Conservation (phyloP, 2,888 invertebrate species). For the Cyaniris semiargus region DNA sequence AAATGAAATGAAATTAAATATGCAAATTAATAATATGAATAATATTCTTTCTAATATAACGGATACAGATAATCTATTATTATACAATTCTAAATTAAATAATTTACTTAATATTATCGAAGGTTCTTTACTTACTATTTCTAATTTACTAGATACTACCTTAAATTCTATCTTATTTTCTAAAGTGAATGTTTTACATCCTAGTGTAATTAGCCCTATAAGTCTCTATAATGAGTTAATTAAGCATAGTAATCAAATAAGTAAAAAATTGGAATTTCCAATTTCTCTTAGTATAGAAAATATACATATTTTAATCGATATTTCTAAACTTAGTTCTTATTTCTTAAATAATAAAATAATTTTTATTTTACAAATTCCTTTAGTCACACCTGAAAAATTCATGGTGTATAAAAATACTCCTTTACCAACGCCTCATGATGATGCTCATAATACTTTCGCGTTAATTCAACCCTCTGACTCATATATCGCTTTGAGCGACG, state of each 20-base stretch:
- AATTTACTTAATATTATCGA: not conserved
- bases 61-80: not conserved
- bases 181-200: not conserved
- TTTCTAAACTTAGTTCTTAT: conserved; percentile 24
- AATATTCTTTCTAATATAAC: not conserved
- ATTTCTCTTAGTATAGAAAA: conserved; percentile 11
- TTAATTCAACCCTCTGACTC: no score
- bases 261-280: conserved; percentile 8
- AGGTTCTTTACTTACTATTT: not conserved
- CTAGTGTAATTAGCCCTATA: conserved; percentile 6
- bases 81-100: not conserved
- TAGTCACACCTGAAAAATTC: no score
- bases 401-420: no score
- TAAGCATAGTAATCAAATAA: conserved; percentile 25
- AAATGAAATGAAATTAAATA: not conserved
- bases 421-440: no score
- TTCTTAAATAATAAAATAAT: no score
- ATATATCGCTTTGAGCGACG: no score
- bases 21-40: not conserved
- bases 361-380: no score
- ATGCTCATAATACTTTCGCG: no score
- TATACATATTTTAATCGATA: conserved; percentile 24
- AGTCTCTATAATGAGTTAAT: not conserved
- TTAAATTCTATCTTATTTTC: conserved; percentile 27
- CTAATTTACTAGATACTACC: not conserved